These are phyloP conservation scores for Eulemur mongoz DNA, from an alignment of 2,797 vertebrate species.

Conservation along the genomic window DNA sequence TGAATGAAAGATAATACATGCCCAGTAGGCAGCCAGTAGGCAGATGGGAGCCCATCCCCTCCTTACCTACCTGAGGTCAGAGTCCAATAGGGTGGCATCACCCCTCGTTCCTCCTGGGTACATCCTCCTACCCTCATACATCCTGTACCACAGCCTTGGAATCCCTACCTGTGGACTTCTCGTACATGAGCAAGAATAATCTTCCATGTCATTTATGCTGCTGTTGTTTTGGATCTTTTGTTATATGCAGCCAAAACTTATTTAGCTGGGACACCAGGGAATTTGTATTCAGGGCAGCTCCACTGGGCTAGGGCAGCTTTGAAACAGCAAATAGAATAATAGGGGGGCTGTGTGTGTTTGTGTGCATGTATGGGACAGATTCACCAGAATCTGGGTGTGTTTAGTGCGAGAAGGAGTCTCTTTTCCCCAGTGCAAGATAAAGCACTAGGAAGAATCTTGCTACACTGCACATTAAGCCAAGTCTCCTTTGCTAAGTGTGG, in stretches of 20 bases:
- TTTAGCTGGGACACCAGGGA: neutral
- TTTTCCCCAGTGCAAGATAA: slow-evolving; percentile 35
- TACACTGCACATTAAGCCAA: neutral
- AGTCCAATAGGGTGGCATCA: neutral
- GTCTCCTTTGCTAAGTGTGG: neutral
- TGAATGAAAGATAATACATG: neutral
- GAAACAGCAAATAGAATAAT: slow-evolving; percentile 18
- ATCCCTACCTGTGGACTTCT: neutral
- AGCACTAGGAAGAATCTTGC: neutral
- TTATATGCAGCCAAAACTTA: neutral
- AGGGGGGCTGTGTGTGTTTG: neutral
- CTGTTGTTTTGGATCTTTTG: neutral
- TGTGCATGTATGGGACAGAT: too few species aligned
- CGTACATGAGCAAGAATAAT: neutral
- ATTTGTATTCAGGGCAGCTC: neutral
- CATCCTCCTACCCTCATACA: neutral
- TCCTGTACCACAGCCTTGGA: neutral
- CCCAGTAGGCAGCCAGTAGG: neutral
- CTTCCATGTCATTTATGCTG: neutral
- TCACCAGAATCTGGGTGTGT: neutral
- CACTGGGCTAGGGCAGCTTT: neutral
- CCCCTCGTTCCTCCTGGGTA: neutral
- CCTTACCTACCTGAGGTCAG: neutral
- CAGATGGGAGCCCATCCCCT: neutral
- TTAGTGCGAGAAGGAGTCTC: neutral